Conservation (phyloP, 2,888 invertebrate genomes). For the Pharmacophagus antenor region DNA sequence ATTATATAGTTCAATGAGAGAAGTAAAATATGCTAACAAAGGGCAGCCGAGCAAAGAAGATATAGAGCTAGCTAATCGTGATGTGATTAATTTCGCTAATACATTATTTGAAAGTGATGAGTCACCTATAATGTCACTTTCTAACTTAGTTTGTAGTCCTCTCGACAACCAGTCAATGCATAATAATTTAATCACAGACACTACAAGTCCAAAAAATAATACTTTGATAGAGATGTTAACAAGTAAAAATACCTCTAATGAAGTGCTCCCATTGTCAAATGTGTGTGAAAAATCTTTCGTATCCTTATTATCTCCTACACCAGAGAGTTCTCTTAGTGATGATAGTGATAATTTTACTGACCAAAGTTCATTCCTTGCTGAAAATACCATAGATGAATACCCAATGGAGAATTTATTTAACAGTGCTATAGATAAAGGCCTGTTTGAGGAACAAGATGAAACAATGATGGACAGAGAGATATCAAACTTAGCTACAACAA, state of each 20-base stretch:
- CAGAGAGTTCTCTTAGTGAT: constrained; percentile 71
- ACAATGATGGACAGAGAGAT: constrained; percentile 76
- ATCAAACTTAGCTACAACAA: constrained; percentile 73
- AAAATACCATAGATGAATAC: constrained; percentile 75
- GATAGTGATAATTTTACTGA: constrained; percentile 73
- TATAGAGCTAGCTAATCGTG: constrained; percentile 56
- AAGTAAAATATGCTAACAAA: constrained; percentile 60
- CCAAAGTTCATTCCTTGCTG: constrained; percentile 73
- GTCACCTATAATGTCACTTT: constrained; percentile 83
- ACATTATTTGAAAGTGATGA: constrained; percentile 68
- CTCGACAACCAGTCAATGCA: constrained; percentile 54
- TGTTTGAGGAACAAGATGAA: constrained; percentile 73
- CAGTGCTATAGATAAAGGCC: constrained; percentile 73
- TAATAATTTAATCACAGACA: constrained; percentile 54
- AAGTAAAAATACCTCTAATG: constrained; percentile 58
- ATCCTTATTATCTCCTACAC: constrained; percentile 57
- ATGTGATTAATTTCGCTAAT: constrained; percentile 60
- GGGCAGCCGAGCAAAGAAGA: constrained; percentile 55
- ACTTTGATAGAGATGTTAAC: constrained; percentile 71
- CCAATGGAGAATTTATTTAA: constrained; percentile 77
- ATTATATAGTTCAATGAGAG: constrained; percentile 66
- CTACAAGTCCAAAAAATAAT: constrained; percentile 66
- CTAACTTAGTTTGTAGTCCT: constrained; percentile 83
- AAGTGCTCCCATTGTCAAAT: constrained; percentile 61
- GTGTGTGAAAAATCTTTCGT: constrained; percentile 57